Percentiles rank a stretch among this genome's conserved stretches.
Conservation (phyloP, 2,888 invertebrate genomes). For the Bruchidius siliquastri region DNA sequence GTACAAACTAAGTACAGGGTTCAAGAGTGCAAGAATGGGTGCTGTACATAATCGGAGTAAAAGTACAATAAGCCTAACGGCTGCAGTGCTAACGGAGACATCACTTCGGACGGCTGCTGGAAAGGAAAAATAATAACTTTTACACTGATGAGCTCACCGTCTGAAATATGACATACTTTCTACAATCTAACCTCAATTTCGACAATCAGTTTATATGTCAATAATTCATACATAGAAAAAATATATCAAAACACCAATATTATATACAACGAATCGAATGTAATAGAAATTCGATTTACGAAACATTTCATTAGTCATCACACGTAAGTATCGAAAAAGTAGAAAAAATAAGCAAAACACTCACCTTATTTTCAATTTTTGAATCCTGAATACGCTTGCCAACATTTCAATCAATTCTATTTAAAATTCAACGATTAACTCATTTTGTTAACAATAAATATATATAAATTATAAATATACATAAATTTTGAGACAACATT, state of each 20-base stretch:
- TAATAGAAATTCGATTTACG: neutral
- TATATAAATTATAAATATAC: too few species aligned
- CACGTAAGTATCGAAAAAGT: too few species aligned
- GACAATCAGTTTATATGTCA: neutral
- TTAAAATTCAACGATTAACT: neutral
- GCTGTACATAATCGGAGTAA: too few species aligned
- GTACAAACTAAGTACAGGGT: too few species aligned
- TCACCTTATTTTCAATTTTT: conserved; percentile 31
- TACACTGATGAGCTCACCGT: too few species aligned
- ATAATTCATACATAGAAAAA: neutral
- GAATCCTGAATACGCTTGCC: conserved; percentile 33
- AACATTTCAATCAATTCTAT: conserved; percentile 23
- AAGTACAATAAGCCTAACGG: too few species aligned
- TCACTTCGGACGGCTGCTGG: too few species aligned
- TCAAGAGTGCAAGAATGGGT: too few species aligned
- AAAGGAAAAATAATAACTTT: too few species aligned
- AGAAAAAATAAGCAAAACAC: conserved; percentile 11
- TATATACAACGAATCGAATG: neutral
- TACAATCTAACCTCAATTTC: neutral
- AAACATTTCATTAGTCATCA: neutral
- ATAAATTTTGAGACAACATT: too few species aligned
- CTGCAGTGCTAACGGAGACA: too few species aligned
- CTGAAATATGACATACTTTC: too few species aligned
- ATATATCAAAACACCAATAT: neutral
- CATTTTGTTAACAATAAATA: neutral